Evolutionary conservation across 2,888 invertebrate species (phyloP), one percentile per base, ranked within the genome.

Genomic region (Achlya flavicornis): DNA sequence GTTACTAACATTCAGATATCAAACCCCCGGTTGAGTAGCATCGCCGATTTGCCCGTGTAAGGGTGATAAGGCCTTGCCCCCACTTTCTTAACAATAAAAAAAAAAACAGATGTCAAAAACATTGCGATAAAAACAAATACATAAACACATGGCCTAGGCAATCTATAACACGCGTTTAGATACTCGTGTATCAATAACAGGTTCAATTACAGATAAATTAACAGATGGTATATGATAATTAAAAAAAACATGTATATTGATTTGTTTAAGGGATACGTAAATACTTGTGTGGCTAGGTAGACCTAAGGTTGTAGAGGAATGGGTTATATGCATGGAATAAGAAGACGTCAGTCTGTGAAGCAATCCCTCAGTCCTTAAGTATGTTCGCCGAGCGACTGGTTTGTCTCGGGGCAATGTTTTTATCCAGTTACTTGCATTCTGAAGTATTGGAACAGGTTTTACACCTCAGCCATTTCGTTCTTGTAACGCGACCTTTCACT

Each of bases 351-450:
- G 70, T 76, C 79, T 74, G 66, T 80, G 77, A 73, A 75, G 78
- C 74, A 77, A 79, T 80, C 79, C 71, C 75, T 77, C 76, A 70
- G 75, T 76, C 75, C 74, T 70, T 10, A 8, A 68, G 70, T 66
- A 71, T 72, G 75, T 75, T 73, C 77, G 80, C 75, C 79, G 76
- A 77, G 69, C 84, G 88, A 91, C 92, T 91, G 92, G 92, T 92
- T 91, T 89, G 85, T 88, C 87, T 90, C 86, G 83, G 83, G 83
- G 81, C 85, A 83, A 85, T 90, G 91, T 92, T 92, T 92, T 92
- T 91, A 88, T 92, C 91, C 92, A 90, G 89, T 91, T 89, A 91
- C 92, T 90, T 90, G 88, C 91, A 92, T 92, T 92, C 92, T 92
- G 90, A 90, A 85, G 90, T 88, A 85, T 85, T 86, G 89, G 84